Percentiles rank a stretch among this genome's conserved stretches.
These are phyloP conservation scores for Danaus melanippus DNA, from an alignment of 1,140 invertebrate genomes.

Conservation along the genomic window DNA sequence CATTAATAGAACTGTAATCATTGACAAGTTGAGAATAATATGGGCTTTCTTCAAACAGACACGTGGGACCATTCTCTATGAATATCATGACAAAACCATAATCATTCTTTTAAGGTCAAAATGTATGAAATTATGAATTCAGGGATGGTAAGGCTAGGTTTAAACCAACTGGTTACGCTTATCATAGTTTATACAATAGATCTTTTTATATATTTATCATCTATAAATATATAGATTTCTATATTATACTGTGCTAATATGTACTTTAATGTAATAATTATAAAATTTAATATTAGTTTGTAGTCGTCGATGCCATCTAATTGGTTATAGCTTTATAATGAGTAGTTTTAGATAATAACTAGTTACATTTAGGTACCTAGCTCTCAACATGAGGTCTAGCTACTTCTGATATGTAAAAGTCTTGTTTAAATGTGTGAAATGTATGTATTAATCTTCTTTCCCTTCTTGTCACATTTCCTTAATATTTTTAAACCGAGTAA, in stretches of 20 bases:
- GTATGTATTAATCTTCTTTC: no score
- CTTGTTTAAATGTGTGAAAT: no score
- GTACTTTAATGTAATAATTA: slow-evolving; percentile 31
- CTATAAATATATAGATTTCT: slow-evolving; percentile 40
- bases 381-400: no score
- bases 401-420: no score
- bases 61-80: slow-evolving; percentile 62
- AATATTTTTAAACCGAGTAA: no score
- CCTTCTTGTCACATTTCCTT: no score
- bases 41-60: slow-evolving; percentile 43
- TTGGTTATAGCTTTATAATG: slow-evolving; percentile 72
- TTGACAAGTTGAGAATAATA: no score
- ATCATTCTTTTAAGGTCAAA: slow-evolving; percentile 54
- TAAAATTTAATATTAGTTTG: slow-evolving; percentile 25
- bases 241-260: slow-evolving; percentile 58
- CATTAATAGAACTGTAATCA: no score
- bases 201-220: slow-evolving; percentile 65
- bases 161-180: slow-evolving; percentile 66
- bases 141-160: slow-evolving; percentile 53
- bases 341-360: slow-evolving; percentile 36
- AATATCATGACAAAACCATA: slow-evolving; percentile 63
- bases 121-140: slow-evolving; percentile 44
- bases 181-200: slow-evolving; percentile 60
- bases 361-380: slow-evolving; percentile 8
- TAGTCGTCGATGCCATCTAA: slow-evolving; percentile 49